Evolutionary conservation across 2,888 invertebrate genomes (phyloP).

Genomic region (Ochlodes sylvanus): DNA sequence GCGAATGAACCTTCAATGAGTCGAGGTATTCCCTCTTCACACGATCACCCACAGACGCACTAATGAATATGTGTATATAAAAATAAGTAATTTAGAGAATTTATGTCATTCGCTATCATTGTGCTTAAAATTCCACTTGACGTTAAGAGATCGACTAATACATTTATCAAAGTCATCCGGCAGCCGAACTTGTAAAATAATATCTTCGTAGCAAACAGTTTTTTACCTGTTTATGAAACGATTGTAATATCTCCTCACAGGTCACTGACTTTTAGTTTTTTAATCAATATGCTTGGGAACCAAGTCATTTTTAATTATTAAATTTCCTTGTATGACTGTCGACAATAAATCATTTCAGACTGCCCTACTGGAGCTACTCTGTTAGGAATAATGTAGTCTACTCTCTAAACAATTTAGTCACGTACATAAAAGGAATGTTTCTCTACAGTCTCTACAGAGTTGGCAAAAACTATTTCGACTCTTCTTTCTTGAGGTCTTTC

Average conservation of each 20-base stretch:
- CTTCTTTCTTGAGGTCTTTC: not conserved
- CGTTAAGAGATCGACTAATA: not conserved
- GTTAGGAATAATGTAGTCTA: not conserved
- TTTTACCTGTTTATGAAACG: not conserved
- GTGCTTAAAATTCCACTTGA: not conserved
- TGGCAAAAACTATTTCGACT: not conserved
- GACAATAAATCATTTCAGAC: not conserved
- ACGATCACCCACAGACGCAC: too few relatives aligned
- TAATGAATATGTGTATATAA: too few relatives aligned
- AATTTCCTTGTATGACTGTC: slow-evolving; percentile 1
- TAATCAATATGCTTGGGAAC: not conserved
- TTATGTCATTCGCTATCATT: not conserved
- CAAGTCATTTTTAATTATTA: not conserved
- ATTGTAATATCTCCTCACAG: not conserved
- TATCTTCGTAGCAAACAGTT: not conserved
- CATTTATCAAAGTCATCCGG: not conserved
- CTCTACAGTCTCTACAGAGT: slow-evolving; percentile 3
- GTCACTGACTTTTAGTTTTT: slow-evolving; percentile 2
- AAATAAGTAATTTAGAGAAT: too few relatives aligned
- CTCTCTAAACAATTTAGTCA: slow-evolving; percentile 5
- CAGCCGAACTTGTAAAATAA: not conserved
- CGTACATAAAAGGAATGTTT: slow-evolving; percentile 1
- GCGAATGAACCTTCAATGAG: too few relatives aligned
- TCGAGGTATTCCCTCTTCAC: too few relatives aligned
- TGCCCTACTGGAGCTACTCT: not conserved